Evolutionary conservation across 2,113 vertebrate species (phyloP).

Genomic region (Pantherophis guttatus): DNA sequence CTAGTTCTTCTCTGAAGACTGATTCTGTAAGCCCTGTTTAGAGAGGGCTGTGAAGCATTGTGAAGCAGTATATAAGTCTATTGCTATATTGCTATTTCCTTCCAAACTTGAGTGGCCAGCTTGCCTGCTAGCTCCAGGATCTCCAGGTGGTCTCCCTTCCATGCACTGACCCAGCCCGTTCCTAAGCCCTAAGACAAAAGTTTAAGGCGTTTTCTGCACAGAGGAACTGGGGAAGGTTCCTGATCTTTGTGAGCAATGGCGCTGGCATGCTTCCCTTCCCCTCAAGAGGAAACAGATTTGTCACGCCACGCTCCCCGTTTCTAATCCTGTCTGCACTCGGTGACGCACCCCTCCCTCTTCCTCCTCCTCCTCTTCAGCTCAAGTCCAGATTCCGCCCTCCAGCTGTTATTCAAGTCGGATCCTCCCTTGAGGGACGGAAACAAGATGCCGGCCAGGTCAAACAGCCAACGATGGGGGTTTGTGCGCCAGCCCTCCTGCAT

Average conservation of each 20-base stretch:
- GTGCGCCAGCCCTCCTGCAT: slow-evolving; percentile 29
- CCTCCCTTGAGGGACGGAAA: slow-evolving; percentile 65
- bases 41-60: no score
- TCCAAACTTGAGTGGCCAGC: not conserved
- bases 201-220: not conserved
- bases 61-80: no score
- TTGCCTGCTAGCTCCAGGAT: not conserved
- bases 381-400: slow-evolving; percentile 74
- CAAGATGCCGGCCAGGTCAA: slow-evolving; percentile 65
- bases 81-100: not conserved
- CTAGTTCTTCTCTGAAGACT: no score
- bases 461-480: slow-evolving; percentile 55
- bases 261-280: slow-evolving; percentile 19
- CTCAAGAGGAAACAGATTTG: slow-evolving; percentile 17
- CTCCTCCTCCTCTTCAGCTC: slow-evolving; percentile 65
- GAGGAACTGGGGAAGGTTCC: not conserved
- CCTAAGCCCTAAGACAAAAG: not conserved
- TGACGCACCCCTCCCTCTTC: not conserved
- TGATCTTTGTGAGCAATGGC: not conserved
- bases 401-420: slow-evolving; percentile 83
- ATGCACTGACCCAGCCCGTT: not conserved
- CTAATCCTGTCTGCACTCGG: not conserved
- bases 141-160: not conserved
- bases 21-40: not conserved
- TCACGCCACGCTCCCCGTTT: not conserved